These are phyloP conservation scores for Trypoxylon attenuatum DNA, from an alignment of 2,888 invertebrate genomes.

Conservation along the genomic window DNA sequence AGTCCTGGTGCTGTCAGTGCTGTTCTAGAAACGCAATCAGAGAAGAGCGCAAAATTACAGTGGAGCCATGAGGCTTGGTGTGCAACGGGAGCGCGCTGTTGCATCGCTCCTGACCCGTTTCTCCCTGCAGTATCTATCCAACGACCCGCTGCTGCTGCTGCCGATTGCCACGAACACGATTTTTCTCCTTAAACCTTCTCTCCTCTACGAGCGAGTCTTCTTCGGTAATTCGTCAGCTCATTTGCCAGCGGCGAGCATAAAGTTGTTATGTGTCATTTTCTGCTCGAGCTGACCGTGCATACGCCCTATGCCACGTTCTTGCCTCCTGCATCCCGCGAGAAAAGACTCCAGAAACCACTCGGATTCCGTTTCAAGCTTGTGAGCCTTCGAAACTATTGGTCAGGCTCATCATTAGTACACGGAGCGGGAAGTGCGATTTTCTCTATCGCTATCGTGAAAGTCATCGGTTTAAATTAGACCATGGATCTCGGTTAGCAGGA, in stretches of 20 bases:
- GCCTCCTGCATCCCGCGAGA: no score
- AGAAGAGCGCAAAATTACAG: constrained; percentile 29
- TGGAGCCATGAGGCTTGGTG: no score
- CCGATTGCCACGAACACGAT: constrained; percentile 1
- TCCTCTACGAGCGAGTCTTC: constrained; percentile 1
- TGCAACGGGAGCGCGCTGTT: constrained; percentile 16
- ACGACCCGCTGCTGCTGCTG: no score
- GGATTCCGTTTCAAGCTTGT: no score
- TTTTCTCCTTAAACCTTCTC: no score
- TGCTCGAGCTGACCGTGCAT: no score
- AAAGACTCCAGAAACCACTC: no score
- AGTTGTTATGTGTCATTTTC: constrained; percentile 34
- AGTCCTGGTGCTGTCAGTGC: constrained; percentile 5
- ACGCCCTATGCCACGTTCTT: no score
- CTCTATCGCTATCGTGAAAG: not conserved
- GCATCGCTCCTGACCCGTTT: constrained; percentile 37
- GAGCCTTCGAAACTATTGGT: no score
- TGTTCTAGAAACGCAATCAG: constrained; percentile 24
- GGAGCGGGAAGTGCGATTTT: not conserved
- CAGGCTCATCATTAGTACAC: no score
- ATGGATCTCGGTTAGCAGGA: not conserved
- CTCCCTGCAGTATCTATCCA: constrained; percentile 5
- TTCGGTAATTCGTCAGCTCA: constrained; percentile 6
- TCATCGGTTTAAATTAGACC: not conserved
- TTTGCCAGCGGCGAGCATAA: not conserved